Conservation (phyloP, 2,888 invertebrate species). For the Trichogramma evanescens region DNA sequence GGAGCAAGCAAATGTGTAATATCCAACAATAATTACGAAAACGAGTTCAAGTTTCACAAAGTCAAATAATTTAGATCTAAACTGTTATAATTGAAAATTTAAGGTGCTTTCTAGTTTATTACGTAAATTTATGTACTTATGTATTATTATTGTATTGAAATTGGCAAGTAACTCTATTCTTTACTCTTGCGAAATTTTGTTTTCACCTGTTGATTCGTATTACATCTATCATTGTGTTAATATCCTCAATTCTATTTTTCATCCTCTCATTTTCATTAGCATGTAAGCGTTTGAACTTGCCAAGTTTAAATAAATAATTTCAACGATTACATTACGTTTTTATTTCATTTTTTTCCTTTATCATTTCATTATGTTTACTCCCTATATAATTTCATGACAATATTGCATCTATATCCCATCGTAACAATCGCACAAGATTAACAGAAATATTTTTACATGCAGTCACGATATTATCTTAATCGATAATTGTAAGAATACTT, state of each 20-base stretch:
- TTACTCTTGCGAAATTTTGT: constrained; percentile 15
- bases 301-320: constrained; percentile 46
- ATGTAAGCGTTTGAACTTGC: constrained; percentile 46
- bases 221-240: constrained; percentile 11
- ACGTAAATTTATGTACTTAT: constrained; percentile 35
- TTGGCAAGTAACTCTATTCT: constrained; percentile 16
- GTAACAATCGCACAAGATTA: not conserved
- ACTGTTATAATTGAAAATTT: constrained; percentile 24
- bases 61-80: constrained; percentile 15
- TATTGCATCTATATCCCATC: not conserved
- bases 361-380: constrained; percentile 11
- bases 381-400: constrained; percentile 2
- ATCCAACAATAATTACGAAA: not conserved
- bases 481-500: not conserved
- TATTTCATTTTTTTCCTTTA: constrained; percentile 19
- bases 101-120: constrained; percentile 44
- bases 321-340: constrained; percentile 32
- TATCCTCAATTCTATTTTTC: not conserved
- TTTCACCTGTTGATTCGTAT: constrained; percentile 9
- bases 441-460: not conserved
- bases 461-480: not conserved
- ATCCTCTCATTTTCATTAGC: constrained; percentile 28
- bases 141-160: constrained; percentile 20
- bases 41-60: constrained; percentile 8
- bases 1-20: constrained; percentile 9